These are phyloP conservation scores for Rhodeus uyekii DNA, from an alignment of 2,797 vertebrate species.

Conservation along the genomic window DNA sequence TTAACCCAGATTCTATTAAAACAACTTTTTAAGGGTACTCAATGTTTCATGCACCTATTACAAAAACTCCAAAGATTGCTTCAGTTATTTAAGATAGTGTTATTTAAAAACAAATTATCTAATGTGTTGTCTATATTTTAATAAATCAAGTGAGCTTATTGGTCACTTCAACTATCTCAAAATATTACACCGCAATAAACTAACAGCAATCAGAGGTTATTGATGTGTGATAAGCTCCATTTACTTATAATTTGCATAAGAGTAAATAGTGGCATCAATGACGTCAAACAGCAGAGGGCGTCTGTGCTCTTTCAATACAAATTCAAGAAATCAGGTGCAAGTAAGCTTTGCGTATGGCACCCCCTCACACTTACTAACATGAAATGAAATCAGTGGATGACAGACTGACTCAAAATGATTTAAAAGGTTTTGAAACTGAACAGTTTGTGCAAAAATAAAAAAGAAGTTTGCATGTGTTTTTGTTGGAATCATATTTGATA, in stretches of 20 bases:
- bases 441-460: background rate
- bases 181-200: background rate
- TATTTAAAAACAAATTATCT: no score
- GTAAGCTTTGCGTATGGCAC: background rate
- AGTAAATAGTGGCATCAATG: background rate
- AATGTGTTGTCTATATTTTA: background rate
- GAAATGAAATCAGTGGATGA: background rate
- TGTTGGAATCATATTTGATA: background rate
- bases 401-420: background rate
- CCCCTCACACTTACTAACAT: background rate
- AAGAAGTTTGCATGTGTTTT: background rate
- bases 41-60: background rate
- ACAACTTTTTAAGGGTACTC: background rate
- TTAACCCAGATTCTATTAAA: background rate
- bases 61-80: background rate
- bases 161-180: no score
- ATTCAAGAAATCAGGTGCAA: background rate
- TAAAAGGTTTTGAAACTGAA: background rate
- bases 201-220: background rate
- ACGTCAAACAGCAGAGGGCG: slow-evolving; percentile 50
- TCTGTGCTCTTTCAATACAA: background rate
- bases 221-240: background rate
- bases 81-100: no score
- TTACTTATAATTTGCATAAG: background rate
- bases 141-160: background rate